Base-by-base conservation (phyloP, 2,113 vertebrate genomes). In the Rhinoptilus africanus region DNA sequence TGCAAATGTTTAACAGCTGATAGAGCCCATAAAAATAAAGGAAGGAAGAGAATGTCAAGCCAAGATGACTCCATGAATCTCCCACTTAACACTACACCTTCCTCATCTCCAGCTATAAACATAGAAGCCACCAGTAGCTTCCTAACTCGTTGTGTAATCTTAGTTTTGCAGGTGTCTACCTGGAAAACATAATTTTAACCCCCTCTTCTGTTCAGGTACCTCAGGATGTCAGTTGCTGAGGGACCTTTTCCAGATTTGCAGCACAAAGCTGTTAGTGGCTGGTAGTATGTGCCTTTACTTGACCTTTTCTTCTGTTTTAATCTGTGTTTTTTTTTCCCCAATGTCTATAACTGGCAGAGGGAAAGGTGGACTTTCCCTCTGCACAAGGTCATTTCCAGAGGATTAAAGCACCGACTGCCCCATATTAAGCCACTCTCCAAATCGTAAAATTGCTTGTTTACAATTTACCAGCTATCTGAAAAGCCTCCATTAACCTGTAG, bases 361-460 rank as follows among this genome's bases (percentile, higher is more conserved):
- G n/a, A 88, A 71, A 53, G 43, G 21, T 2, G 2, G 22, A 56
- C 13, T 86, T 92, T 84, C 24, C 23, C 6, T 47, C 23, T n/a
- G 3, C 3, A 4, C 17, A n/a, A 85, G 45, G 24, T 85, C 26
- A 47, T 43, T 51, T 72, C 17, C 28, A 59, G 30, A 41, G 53
- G n/a, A 92, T 91, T 87, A 92, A 75, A 91, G 84, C 57, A 85
- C 77, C 45, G 59, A 67, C 26, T 67, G 74, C 27, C 4, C 34
- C 23, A 10, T 34, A n/a, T 92, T 87, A 62, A 89, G 27, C 37
- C 39, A 5, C 43, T 60, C 45, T 85, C 28, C 28, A 72, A 93
- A 91, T 85, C 81, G 12, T 76, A 89, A 93, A 97, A 96, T n/a
- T 85, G 17, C 14, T 34, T 85, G 64, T 75, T 91, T 84, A 27